Evolutionary conservation across 2,113 vertebrate species (phyloP).

Genomic region (Vidua macroura): DNA sequence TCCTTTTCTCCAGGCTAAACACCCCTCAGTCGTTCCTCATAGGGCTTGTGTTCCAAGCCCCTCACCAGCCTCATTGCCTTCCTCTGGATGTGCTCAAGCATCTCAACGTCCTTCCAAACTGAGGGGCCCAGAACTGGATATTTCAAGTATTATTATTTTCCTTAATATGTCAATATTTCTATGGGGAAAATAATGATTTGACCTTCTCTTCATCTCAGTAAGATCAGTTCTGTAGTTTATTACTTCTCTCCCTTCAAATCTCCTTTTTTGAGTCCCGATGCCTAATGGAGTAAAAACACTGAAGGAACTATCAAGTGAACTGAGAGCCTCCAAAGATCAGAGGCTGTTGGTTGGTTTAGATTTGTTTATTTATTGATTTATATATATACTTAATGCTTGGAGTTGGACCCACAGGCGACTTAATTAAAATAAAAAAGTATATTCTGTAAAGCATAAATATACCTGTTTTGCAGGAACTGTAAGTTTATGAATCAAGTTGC

Average conservation of each 20-base stretch:
- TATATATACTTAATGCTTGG: not conserved
- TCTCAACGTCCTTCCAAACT: no score
- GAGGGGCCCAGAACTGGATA: not conserved
- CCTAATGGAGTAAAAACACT: not conserved
- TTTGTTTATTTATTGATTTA: slow-evolving; percentile 3
- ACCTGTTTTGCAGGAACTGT: not conserved
- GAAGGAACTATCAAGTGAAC: not conserved
- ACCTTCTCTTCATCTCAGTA: not conserved
- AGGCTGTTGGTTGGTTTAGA: not conserved
- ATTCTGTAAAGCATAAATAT: not conserved
- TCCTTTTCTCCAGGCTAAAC: no score
- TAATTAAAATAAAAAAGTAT: not conserved
- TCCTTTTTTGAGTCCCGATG: not conserved
- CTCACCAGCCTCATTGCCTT: no score
- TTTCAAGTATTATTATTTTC: not conserved
- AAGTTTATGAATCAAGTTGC: not conserved
- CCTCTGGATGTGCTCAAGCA: no score
- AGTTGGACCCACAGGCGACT: not conserved
- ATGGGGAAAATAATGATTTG: not conserved
- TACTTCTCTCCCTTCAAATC: not conserved
- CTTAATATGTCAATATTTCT: not conserved
- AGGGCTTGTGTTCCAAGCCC: no score
- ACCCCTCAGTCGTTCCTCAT: no score
- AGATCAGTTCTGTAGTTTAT: not conserved
- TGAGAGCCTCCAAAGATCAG: not conserved